Evolutionary conservation across 53 echinoderm and acorn worm genomes (phyloP).

Genomic region (Temnopleurus reevesii): DNA sequence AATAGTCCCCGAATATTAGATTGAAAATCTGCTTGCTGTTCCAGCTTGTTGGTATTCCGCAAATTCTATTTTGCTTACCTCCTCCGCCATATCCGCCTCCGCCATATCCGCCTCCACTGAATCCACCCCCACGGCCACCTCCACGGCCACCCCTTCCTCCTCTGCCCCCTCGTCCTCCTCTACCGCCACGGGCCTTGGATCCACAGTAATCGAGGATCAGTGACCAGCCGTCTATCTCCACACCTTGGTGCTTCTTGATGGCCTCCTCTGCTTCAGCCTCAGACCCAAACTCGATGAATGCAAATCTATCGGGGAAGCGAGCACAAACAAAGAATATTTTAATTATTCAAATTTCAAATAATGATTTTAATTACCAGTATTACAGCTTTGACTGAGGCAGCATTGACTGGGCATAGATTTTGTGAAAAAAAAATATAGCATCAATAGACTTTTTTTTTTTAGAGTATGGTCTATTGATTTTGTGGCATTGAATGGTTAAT

Average conservation of each 20-base stretch:
- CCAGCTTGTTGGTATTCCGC: too few relatives aligned
- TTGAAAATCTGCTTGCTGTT: too few relatives aligned
- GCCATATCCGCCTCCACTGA: background rate
- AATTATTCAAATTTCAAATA: too few relatives aligned
- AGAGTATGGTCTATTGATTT: too few relatives aligned
- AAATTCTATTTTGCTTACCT: background rate
- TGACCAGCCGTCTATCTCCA: constrained; percentile 74
- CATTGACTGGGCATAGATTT: too few relatives aligned
- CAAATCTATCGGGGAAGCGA: constrained; percentile 44
- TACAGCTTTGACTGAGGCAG: too few relatives aligned
- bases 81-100: background rate
- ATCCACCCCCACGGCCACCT: background rate
- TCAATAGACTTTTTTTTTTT: too few relatives aligned
- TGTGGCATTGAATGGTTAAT: too few relatives aligned
- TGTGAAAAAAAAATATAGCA: too few relatives aligned
- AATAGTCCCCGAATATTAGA: too few relatives aligned
- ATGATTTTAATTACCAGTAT: too few relatives aligned
- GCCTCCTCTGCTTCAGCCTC: constrained; percentile 63
- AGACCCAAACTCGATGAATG: constrained; percentile 64
- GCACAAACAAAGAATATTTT: too few relatives aligned
- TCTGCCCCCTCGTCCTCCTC: background rate
- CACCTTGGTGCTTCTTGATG: constrained; percentile 60
- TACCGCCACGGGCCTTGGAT: constrained; percentile 38
- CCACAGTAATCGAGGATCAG: constrained; percentile 69
- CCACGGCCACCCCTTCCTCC: background rate